Evolutionary conservation across 2,113 vertebrate genomes (phyloP).

Genomic region (Xyliphius kryptos): DNA sequence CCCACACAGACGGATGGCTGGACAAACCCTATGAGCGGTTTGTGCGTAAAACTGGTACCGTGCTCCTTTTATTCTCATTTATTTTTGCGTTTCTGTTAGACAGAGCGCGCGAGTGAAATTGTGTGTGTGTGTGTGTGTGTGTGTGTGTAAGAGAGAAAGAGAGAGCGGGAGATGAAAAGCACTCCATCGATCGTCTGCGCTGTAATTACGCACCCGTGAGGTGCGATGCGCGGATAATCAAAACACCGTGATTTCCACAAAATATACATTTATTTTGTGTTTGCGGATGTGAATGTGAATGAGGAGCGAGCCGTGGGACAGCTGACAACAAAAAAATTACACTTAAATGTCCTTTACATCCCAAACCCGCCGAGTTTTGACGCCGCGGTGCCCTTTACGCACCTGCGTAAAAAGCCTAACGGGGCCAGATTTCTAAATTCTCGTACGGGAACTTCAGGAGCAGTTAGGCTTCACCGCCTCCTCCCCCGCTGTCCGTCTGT

Average conservation of each 20-base stretch:
- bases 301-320: constrained; percentile 21
- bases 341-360: too few relatives aligned
- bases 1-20: constrained; percentile 54
- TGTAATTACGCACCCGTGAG: constrained; percentile 58
- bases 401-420: too few relatives aligned
- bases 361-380: too few relatives aligned
- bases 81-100: constrained; percentile 18
- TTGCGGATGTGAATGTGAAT: constrained; percentile 36
- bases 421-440: too few relatives aligned
- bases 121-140: constrained; percentile 35
- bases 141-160: constrained; percentile 25
- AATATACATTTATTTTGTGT: constrained; percentile 31
- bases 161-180: constrained; percentile 23
- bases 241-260: constrained; percentile 45
- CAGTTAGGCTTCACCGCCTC: too few relatives aligned
- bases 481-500: constrained; percentile 56
- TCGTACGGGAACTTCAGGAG: too few relatives aligned
- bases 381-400: constrained; percentile 38
- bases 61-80: constrained; percentile 37
- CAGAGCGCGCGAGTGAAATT: constrained; percentile 40
- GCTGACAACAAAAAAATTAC: constrained; percentile 56
- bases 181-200: constrained; percentile 54
- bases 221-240: constrained; percentile 47
- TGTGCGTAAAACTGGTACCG: constrained; percentile 38
- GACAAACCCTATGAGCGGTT: constrained; percentile 55